Evolutionary conservation across 2,113 vertebrate species (phyloP).

Genomic region (Thalassoma bifasciatum): DNA sequence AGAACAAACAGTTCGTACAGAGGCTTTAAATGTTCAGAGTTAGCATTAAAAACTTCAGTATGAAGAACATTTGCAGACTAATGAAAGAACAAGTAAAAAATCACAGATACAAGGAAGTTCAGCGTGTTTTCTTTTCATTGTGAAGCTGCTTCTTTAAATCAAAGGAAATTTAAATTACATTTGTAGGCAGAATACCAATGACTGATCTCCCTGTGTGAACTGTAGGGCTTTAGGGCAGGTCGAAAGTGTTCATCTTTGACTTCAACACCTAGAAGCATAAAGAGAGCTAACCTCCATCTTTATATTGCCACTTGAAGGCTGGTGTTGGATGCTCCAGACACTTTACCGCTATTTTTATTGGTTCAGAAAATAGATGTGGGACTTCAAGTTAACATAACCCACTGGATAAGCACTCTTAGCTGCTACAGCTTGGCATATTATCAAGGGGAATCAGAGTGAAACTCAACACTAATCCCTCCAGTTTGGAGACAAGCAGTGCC

Average conservation of each 20-base stretch:
- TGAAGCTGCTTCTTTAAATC: conserved; percentile 41
- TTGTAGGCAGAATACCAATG: conserved; percentile 56
- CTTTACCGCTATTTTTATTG: conserved; percentile 37
- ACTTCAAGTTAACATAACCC: conserved; percentile 47
- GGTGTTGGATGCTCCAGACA: conserved; percentile 21
- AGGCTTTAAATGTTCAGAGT: conserved; percentile 42
- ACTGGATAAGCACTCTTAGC: conserved; percentile 53
- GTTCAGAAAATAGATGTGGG: conserved; percentile 8
- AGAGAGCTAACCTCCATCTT: conserved; percentile 21
- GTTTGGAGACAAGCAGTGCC: conserved; percentile 72
- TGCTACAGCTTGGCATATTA: conserved; percentile 62
- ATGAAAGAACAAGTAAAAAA: conserved; percentile 56
- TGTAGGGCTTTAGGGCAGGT: background rate
- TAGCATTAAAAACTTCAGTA: conserved; percentile 55
- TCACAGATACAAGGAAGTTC: conserved; percentile 45
- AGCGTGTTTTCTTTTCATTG: conserved; percentile 26
- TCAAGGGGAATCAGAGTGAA: conserved; percentile 69
- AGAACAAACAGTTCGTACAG: conserved; percentile 69
- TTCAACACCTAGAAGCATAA: conserved; percentile 22
- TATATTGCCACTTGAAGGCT: conserved; percentile 35
- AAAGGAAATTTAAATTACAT: conserved; percentile 44
- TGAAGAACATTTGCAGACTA: conserved; percentile 66
- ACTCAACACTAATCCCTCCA: conserved; percentile 74
- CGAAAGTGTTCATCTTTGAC: conserved; percentile 17
- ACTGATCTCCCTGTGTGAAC: background rate